phyloP scores from a whole-genome alignment of 2,113 vertebrate genomes.

The Gavialis gangeticus region DNA sequence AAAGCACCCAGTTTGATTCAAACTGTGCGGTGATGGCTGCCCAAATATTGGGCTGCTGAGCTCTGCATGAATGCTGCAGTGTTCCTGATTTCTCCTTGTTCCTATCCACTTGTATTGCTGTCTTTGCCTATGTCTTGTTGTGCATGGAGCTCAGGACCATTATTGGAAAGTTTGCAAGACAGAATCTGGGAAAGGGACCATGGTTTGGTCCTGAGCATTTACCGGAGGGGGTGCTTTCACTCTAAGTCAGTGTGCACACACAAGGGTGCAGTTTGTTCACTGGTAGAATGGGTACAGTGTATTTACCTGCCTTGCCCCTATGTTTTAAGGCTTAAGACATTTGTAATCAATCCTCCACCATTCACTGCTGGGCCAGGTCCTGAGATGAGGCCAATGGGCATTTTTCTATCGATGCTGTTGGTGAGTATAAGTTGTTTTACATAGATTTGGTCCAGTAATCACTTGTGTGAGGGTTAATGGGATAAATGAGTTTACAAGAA shows the following conservation, averaged over 20 bases:
- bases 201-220: constrained; percentile 3
- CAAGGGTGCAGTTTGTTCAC: background rate
- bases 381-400: background rate
- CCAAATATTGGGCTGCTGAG: background rate
- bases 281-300: background rate
- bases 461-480: background rate
- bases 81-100: constrained; percentile 1
- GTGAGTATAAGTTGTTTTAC: background rate
- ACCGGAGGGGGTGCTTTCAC: background rate
- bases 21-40: background rate
- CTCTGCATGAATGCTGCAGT: constrained; percentile 34
- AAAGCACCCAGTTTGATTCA: constrained; percentile 22
- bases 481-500: background rate
- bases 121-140: background rate
- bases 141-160: constrained; percentile 42
- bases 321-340: background rate
- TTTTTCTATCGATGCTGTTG: background rate
- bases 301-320: background rate
- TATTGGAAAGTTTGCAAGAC: constrained; percentile 35
- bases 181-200: constrained; percentile 44
- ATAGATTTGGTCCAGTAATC: background rate
- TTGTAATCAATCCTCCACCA: background rate
- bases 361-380: background rate
- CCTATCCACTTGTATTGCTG: constrained; percentile 19
- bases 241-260: background rate